Conservation (phyloP, 1,140 invertebrate species). For the Papilio machaon region DNA sequence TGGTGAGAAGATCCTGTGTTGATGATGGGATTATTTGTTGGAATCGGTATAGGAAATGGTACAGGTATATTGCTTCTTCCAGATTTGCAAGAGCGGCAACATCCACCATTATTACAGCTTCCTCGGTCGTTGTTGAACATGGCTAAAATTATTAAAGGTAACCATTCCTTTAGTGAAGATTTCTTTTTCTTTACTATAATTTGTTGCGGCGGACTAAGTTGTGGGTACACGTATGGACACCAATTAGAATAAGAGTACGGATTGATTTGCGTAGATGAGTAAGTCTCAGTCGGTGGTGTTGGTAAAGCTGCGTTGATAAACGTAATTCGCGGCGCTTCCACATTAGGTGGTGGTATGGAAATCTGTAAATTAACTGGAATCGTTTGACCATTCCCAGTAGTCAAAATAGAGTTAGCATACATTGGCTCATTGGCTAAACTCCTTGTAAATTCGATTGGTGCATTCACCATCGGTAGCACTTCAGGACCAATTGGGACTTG, state of each 20-base stretch:
- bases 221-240: conserved; percentile 10
- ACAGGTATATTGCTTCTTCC: conserved; percentile 44
- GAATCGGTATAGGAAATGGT: conserved; percentile 55
- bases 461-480: conserved; percentile 1
- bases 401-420: conserved; percentile 22
- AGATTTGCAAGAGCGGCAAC: conserved; percentile 48
- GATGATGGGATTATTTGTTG: conserved; percentile 48
- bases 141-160: conserved; percentile 58
- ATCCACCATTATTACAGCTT: conserved; percentile 40
- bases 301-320: conserved; percentile 33
- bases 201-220: conserved; percentile 35
- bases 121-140: conserved; percentile 49
- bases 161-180: conserved; percentile 50
- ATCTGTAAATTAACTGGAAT: conserved; percentile 35
- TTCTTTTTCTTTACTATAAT: conserved; percentile 48
- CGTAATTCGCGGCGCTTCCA: conserved; percentile 31
- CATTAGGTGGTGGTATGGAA: conserved; percentile 28
- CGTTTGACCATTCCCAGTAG: conserved; percentile 17
- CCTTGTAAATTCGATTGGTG: background rate
- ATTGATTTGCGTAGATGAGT: background rate
- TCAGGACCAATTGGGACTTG: background rate
- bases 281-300: background rate
- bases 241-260: conserved; percentile 31
- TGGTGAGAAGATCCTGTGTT: conserved; percentile 37
- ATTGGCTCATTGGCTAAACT: conserved; percentile 13